These are phyloP conservation scores for Cheirogaleus medius DNA, from an alignment of 2,113 vertebrate species.

Conservation along the genomic window DNA sequence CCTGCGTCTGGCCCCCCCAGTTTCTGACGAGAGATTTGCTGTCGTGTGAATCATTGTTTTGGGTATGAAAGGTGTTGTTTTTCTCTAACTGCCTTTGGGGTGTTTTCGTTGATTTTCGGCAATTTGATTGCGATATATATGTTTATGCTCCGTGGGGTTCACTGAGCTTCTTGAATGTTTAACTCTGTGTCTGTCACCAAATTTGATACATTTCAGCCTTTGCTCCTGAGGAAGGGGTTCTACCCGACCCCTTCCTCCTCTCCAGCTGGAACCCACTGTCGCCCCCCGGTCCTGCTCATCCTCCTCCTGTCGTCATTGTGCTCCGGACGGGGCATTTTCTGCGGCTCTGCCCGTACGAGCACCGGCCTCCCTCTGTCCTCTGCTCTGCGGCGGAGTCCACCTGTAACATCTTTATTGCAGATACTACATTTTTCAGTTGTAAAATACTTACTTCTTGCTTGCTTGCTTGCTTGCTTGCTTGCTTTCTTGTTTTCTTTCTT, in stretches of 20 bases:
- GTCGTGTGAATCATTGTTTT: accelerated
- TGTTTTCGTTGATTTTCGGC: neutral
- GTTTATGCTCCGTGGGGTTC: neutral
- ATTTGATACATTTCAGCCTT: no score
- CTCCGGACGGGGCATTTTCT: accelerated
- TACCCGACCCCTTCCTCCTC: no score
- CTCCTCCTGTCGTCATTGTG: no score
- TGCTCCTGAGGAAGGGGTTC: no score
- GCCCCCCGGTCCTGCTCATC: accelerated
- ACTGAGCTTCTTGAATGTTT: neutral
- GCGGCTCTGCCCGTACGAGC: neutral
- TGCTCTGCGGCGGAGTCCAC: neutral
- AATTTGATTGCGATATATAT: no score
- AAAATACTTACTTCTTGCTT: neutral
- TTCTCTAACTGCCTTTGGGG: neutral
- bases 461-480: no score
- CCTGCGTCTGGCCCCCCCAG: accelerated
- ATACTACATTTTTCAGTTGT: accelerated
- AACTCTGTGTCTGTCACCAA: neutral
- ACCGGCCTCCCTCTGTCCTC: neutral
- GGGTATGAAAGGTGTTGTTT: neutral
- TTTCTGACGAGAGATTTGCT: neutral
- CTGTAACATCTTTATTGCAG: neutral
- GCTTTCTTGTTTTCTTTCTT: neutral
- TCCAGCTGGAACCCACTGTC: accelerated